Conservation (phyloP, 2,113 vertebrate species). For the Tiliqua scincoides region DNA sequence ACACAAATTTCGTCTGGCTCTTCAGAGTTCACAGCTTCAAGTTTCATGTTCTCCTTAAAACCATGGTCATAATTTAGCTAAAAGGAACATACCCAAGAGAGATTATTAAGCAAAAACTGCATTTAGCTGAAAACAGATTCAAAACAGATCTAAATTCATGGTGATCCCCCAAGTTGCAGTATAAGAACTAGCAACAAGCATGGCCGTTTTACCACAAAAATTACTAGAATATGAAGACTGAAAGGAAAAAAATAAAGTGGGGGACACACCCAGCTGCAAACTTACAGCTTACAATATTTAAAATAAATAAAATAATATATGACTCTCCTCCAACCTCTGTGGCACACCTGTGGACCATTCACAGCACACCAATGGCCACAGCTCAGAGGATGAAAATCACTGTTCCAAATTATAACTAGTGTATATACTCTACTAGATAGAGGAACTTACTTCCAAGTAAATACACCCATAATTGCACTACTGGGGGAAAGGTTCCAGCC, state of each 20-base stretch:
- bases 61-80: constrained; percentile 88
- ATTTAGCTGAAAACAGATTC: background rate
- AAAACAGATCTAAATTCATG: background rate
- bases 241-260: background rate
- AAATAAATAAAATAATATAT: too few relatives aligned
- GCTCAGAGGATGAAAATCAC: background rate
- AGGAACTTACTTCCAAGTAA: too few relatives aligned
- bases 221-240: background rate
- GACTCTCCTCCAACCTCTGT: too few relatives aligned
- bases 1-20: constrained; percentile 93
- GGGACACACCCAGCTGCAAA: background rate
- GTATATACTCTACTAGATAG: too few relatives aligned
- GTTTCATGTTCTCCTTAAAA: constrained; percentile 95
- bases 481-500: background rate
- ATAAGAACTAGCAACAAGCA: background rate
- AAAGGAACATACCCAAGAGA: constrained; percentile 17
- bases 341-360: too few relatives aligned
- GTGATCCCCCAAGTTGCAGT: too few relatives aligned
- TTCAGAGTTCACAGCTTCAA: constrained; percentile 93
- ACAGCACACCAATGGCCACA: background rate
- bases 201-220: background rate
- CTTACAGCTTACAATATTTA: background rate
- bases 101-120: background rate
- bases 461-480: background rate
- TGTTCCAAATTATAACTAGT: too few relatives aligned